Conservation (phyloP, 2,113 vertebrate species). For the Mustela lutreola region DNA sequence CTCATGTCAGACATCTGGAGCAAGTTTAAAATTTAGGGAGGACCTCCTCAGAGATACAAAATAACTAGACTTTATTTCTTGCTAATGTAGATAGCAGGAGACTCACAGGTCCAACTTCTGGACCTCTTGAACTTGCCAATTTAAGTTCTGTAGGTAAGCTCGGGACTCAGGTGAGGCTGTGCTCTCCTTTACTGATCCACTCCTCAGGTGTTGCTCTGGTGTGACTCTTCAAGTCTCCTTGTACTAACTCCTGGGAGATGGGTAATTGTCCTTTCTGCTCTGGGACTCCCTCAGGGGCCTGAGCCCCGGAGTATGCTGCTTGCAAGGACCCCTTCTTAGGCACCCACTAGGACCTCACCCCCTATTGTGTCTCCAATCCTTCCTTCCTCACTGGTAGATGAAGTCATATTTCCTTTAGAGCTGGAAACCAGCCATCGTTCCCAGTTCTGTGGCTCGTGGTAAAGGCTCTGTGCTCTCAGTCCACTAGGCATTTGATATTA, state of each 20-base stretch:
- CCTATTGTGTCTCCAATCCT: neutral
- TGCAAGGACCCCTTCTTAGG: neutral
- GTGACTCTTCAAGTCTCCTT: neutral
- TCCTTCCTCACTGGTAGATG: neutral
- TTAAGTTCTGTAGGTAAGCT: neutral
- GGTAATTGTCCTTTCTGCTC: neutral
- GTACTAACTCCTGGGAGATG: neutral
- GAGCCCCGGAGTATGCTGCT: neutral
- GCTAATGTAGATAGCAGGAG: neutral
- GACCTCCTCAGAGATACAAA: slow-evolving; percentile 9
- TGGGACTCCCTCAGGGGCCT: neutral
- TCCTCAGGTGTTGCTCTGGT: neutral
- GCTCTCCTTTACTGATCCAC: neutral
- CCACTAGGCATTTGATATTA: neutral
- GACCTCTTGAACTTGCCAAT: neutral
- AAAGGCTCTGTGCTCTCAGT: neutral
- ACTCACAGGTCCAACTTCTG: neutral
- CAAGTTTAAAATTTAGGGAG: slow-evolving; percentile 27
- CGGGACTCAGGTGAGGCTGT: neutral
- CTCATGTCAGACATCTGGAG: slow-evolving; percentile 18
- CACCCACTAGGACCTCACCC: neutral
- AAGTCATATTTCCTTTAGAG: neutral
- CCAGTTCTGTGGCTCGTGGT: neutral
- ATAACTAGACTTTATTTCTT: neutral
- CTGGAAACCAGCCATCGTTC: neutral